A percentile compares a stretch with the other conserved stretches of the same genome.
Conservation (phyloP, 2,888 invertebrate species). For the Drosophila incognita region DNA sequence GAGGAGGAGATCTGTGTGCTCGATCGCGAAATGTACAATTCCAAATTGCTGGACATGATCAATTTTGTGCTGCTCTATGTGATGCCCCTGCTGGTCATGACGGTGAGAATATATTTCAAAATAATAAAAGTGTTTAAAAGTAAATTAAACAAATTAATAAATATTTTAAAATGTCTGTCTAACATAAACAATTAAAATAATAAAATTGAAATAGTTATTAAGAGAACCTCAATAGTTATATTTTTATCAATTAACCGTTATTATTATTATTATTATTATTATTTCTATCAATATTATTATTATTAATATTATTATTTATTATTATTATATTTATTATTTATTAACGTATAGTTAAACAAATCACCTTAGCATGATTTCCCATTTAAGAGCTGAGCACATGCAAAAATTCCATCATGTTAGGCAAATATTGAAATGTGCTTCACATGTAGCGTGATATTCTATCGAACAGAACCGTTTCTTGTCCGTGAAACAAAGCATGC, state of each 20-base stretch:
- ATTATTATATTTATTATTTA: neutral
- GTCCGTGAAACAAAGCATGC: slow-evolving; percentile 1
- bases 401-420: neutral
- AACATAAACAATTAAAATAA: no score
- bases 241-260: no score
- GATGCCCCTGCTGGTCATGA: slow-evolving; percentile 92
- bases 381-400: neutral
- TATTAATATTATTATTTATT: neutral
- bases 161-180: neutral
- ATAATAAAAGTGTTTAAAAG: neutral
- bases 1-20: slow-evolving; percentile 88
- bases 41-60: slow-evolving; percentile 91
- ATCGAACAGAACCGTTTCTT: slow-evolving; percentile 6
- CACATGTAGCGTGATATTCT: slow-evolving; percentile 5
- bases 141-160: neutral
- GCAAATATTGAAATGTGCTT: neutral
- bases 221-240: no score
- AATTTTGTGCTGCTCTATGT: slow-evolving; percentile 94
- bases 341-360: neutral
- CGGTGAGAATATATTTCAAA: slow-evolving; percentile 86
- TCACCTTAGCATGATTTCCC: neutral
- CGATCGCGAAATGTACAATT: slow-evolving; percentile 91
- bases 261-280: neutral
- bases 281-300: neutral
- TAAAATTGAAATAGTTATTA: no score